phyloP scores from a whole-genome alignment of 2,113 vertebrate species.

The Callorhinus ursinus region DNA sequence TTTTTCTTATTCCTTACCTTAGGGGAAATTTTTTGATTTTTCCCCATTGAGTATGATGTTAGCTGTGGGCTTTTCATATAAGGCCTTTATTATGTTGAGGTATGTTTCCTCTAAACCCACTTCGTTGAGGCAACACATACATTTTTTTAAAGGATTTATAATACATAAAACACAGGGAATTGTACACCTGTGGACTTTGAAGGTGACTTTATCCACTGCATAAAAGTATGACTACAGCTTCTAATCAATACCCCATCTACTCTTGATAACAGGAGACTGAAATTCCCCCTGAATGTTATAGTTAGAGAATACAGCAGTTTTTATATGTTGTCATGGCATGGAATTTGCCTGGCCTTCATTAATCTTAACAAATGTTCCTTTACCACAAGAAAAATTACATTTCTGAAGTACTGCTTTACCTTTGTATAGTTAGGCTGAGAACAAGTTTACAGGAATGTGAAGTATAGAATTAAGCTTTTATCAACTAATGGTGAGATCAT shows the following conservation, averaged over 20 bases:
- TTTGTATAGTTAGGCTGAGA: not conserved
- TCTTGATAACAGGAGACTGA: not conserved
- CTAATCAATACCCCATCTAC: not conserved
- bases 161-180: not conserved
- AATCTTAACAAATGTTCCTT: not conserved
- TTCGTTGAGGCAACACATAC: not conserved
- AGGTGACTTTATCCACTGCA: not conserved
- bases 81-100: not conserved
- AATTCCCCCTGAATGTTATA: not conserved
- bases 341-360: not conserved
- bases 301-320: not conserved
- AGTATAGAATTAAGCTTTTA: not conserved
- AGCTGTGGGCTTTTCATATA: not conserved
- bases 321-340: not conserved
- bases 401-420: not conserved
- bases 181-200: not conserved
- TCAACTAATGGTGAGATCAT: not conserved
- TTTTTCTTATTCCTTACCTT: not conserved
- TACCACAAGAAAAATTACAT: not conserved
- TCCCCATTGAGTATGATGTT: not conserved
- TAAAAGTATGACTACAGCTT: not conserved
- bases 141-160: not conserved
- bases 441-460: not conserved
- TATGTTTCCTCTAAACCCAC: not conserved
- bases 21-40: not conserved